A percentile compares a stretch with the other conserved stretches of the same genome.
phyloP scores from a whole-genome alignment of 2,888 invertebrate species.

The Drosophila rubida region DNA sequence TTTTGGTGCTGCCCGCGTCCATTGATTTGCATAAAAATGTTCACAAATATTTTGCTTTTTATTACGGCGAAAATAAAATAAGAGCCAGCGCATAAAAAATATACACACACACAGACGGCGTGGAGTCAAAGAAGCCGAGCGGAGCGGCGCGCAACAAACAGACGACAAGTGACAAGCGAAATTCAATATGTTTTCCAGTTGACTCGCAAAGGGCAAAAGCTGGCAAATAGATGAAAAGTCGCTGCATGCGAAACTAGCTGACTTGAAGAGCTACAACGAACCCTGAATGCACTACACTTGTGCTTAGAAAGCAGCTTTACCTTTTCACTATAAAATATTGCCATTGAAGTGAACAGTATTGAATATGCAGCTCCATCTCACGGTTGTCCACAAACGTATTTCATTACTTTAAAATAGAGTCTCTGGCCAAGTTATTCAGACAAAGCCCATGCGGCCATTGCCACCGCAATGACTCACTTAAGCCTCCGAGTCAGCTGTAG shows the following conservation, averaged over 20 bases:
- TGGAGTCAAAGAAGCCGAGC: conserved; percentile 7
- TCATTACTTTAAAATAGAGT: background rate
- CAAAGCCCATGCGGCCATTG: background rate
- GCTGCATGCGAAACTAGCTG: background rate
- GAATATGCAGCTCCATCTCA: too few species aligned
- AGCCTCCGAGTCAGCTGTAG: background rate
- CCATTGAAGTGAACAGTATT: too few species aligned
- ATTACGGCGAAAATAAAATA: conserved; percentile 35
- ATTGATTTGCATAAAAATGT: conserved; percentile 76
- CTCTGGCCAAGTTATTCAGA: background rate
- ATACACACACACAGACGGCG: conserved; percentile 4
- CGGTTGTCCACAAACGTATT: too few species aligned
- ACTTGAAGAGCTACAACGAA: background rate
- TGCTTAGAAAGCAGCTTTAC: background rate
- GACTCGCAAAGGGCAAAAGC: conserved; percentile 24
- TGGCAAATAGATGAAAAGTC: conserved; percentile 1
- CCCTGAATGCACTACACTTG: background rate
- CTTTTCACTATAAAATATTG: too few species aligned
- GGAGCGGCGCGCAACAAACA: conserved; percentile 31
- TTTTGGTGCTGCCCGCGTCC: conserved; percentile 26
- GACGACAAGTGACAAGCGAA: conserved; percentile 53
- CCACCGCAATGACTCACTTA: conserved; percentile 5
- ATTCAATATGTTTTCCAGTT: conserved; percentile 67
- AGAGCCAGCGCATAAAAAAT: conserved; percentile 20
- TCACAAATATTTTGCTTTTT: conserved; percentile 71